These are phyloP conservation scores for Amiota minor DNA, from an alignment of 2,888 invertebrate species.

Conservation along the genomic window DNA sequence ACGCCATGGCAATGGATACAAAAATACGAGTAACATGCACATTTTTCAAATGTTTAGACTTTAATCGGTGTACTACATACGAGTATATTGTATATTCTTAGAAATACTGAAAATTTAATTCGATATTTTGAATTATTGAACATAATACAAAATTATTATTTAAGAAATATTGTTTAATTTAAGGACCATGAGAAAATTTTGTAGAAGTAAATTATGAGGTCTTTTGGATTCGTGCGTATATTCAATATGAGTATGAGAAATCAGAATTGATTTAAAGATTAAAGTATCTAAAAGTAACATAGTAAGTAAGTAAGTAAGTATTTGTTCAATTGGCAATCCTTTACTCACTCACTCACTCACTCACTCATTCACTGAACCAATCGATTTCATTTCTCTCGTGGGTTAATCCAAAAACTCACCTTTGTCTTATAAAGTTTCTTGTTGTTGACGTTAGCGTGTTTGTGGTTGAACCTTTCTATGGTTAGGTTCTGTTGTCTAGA, in stretches of 20 bases:
- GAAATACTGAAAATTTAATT: not conserved
- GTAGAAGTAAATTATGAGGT: not conserved
- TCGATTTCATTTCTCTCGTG: too few species aligned
- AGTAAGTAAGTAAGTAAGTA: too few species aligned
- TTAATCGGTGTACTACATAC: too few species aligned
- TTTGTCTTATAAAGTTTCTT: constrained; percentile 72
- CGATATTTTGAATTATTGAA: constrained; percentile 54
- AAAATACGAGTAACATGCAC: not conserved
- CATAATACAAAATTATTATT: constrained; percentile 25
- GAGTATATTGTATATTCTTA: constrained; percentile 16
- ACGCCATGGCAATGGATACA: constrained; percentile 34
- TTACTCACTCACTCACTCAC: too few species aligned
- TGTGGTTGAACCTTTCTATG: constrained; percentile 27
- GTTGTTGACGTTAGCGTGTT: constrained; percentile 56
- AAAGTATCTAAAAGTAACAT: too few species aligned
- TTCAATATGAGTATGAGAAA: too few species aligned
- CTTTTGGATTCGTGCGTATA: too few species aligned
- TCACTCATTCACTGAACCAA: too few species aligned
- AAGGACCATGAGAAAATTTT: not conserved
- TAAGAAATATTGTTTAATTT: too few species aligned
- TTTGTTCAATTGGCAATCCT: too few species aligned
- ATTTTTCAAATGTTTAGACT: constrained; percentile 4
- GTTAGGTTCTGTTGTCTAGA: constrained; percentile 29
- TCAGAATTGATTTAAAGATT: too few species aligned
- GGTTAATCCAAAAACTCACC: constrained; percentile 58